Conservation (phyloP, 2,888 invertebrate genomes). For the Athrips mouffetella region DNA sequence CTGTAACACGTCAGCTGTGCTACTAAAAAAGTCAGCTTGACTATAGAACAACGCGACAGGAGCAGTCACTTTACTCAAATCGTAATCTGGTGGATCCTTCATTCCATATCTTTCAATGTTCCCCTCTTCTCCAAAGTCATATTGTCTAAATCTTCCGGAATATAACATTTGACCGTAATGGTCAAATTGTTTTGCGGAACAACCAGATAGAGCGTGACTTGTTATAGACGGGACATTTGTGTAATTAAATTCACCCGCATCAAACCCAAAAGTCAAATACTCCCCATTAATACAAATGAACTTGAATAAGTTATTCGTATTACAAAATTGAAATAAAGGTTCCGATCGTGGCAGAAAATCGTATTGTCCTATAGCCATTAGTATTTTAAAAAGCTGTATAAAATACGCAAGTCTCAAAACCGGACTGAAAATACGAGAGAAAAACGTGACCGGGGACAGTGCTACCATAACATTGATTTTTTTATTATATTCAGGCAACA, state of each 20-base stretch:
- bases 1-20: conserved; percentile 73
- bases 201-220: conserved; percentile 48
- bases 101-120: conserved; percentile 30
- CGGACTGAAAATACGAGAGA: conserved; percentile 55
- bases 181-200: conserved; percentile 56
- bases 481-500: conserved; percentile 77
- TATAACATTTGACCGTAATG: conserved; percentile 37
- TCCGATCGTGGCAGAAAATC: background rate
- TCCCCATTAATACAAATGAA: conserved; percentile 22
- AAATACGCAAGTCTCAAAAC: conserved; percentile 23
- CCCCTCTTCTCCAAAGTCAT: conserved; percentile 28
- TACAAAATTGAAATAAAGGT: background rate
- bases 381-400: background rate
- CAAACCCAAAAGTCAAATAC: conserved; percentile 27
- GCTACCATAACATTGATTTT: conserved; percentile 78
- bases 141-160: conserved; percentile 31
- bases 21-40: conserved; percentile 82
- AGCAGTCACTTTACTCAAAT: background rate
- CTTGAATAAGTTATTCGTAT: background rate
- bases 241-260: conserved; percentile 29
- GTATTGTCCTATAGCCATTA: background rate
- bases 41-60: conserved; percentile 24
- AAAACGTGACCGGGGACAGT: conserved; percentile 80
- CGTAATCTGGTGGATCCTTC: conserved; percentile 29
- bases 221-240: conserved; percentile 24